phyloP scores from a whole-genome alignment of 2,113 vertebrate genomes.

The Pipra filicauda region DNA sequence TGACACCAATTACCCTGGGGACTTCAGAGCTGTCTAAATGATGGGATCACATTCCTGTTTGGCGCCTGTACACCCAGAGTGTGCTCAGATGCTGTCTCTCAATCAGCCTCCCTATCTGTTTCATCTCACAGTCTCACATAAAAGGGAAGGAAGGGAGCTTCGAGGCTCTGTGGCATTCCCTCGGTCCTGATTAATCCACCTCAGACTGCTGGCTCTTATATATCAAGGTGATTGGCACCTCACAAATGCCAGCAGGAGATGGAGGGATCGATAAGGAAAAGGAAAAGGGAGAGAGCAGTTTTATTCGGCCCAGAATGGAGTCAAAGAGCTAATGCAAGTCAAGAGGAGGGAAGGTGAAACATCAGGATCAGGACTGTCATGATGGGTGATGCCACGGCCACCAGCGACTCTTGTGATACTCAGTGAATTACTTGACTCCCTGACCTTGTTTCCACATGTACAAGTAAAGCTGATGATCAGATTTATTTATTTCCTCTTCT shows the following conservation, averaged over 20 bases:
- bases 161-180: neutral
- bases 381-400: neutral
- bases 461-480: neutral
- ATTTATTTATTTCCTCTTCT: neutral
- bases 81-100: slow-evolving; percentile 34
- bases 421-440: neutral
- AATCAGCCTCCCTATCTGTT: slow-evolving; percentile 47
- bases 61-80: neutral
- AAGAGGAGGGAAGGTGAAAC: neutral
- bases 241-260: neutral
- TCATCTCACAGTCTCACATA: slow-evolving; percentile 17
- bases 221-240: slow-evolving; percentile 57
- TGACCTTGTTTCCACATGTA: neutral
- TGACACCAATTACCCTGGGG: slow-evolving; percentile 53
- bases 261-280: neutral
- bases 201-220: slow-evolving; percentile 6
- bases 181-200: neutral
- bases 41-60: slow-evolving; percentile 33
- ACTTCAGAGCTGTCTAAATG: slow-evolving; percentile 55
- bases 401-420: neutral
- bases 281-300: neutral
- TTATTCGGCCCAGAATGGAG: neutral
- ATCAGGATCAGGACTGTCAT: neutral
- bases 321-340: neutral
- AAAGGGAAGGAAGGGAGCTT: neutral